These are phyloP conservation scores for Hippoglossus hippoglossus DNA, from an alignment of 2,797 vertebrate genomes.

Conservation along the genomic window DNA sequence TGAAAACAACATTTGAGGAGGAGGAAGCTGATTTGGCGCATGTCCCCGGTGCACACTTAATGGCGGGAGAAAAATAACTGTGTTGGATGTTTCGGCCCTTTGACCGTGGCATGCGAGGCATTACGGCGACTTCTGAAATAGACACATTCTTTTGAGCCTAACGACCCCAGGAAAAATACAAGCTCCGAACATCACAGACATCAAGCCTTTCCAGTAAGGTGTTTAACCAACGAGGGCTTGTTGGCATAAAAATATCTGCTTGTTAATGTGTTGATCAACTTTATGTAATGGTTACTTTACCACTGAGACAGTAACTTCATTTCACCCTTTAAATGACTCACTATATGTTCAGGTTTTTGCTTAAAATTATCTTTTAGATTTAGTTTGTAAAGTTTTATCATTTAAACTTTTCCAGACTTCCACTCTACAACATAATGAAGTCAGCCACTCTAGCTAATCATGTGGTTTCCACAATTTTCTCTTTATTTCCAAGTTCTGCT, in stretches of 20 bases:
- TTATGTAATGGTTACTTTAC: not conserved
- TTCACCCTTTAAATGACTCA: too few species aligned
- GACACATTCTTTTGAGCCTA: conserved; percentile 5
- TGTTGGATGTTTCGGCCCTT: conserved; percentile 29
- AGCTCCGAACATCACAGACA: not conserved
- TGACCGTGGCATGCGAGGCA: conserved; percentile 11
- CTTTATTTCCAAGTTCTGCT: too few species aligned
- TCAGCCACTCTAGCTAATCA: too few species aligned
- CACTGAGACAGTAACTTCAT: too few species aligned
- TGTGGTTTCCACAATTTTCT: too few species aligned
- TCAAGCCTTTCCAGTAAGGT: not conserved
- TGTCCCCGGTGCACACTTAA: conserved; percentile 33
- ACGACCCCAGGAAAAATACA: conserved; percentile 4
- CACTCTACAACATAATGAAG: too few species aligned
- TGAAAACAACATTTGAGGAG: conserved; percentile 46
- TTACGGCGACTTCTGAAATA: conserved; percentile 13
- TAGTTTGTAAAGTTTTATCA: too few species aligned
- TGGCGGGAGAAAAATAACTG: conserved; percentile 32
- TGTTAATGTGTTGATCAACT: not conserved
- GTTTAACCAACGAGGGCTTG: not conserved
- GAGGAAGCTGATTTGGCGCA: conserved; percentile 33
- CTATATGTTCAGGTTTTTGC: too few species aligned
- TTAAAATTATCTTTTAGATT: too few species aligned
- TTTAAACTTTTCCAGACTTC: too few species aligned
- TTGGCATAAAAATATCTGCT: too few species aligned